phyloP scores from a whole-genome alignment of 2,888 invertebrate species.

The Orthosia gracilis region DNA sequence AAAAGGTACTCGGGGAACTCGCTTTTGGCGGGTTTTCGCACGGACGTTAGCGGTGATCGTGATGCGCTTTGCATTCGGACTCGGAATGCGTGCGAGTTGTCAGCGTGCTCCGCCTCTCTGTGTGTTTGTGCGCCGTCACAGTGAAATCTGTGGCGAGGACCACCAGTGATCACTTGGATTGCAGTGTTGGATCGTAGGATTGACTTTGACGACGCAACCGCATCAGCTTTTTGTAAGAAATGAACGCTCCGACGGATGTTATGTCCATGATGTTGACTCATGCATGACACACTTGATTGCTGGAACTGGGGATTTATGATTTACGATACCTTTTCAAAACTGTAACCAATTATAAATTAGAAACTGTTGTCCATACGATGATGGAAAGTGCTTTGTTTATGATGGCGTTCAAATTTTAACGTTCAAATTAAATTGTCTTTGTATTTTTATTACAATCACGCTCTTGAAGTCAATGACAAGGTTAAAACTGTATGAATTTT shows the following conservation, averaged over 20 bases:
- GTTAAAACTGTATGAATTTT: slow-evolving; percentile 56
- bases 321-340: slow-evolving; percentile 67
- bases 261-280: slow-evolving; percentile 90
- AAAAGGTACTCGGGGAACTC: slow-evolving; percentile 82
- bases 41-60: slow-evolving; percentile 80
- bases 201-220: slow-evolving; percentile 77
- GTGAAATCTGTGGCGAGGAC: slow-evolving; percentile 85
- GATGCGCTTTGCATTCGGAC: slow-evolving; percentile 84
- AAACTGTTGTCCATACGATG: slow-evolving; percentile 40
- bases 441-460: slow-evolving; percentile 46
- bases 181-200: slow-evolving; percentile 90
- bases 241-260: slow-evolving; percentile 85
- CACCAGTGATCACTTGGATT: slow-evolving; percentile 88
- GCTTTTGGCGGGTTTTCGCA: slow-evolving; percentile 89
- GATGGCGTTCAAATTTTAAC: slow-evolving; percentile 27
- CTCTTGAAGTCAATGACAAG: slow-evolving; percentile 57
- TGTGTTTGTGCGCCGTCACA: slow-evolving; percentile 79
- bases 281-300: slow-evolving; percentile 90
- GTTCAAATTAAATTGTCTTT: slow-evolving; percentile 42
- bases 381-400: slow-evolving; percentile 51
- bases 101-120: slow-evolving; percentile 71
- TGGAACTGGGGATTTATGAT: slow-evolving; percentile 85
- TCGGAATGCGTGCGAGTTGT: slow-evolving; percentile 86
- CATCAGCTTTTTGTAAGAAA: slow-evolving; percentile 85
- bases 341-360: slow-evolving; percentile 56